A percentile compares a stretch with the other conserved stretches of the same genome.
Conservation (phyloP, 2,797 vertebrate genomes). For the Hephaestus fuliginosus region DNA sequence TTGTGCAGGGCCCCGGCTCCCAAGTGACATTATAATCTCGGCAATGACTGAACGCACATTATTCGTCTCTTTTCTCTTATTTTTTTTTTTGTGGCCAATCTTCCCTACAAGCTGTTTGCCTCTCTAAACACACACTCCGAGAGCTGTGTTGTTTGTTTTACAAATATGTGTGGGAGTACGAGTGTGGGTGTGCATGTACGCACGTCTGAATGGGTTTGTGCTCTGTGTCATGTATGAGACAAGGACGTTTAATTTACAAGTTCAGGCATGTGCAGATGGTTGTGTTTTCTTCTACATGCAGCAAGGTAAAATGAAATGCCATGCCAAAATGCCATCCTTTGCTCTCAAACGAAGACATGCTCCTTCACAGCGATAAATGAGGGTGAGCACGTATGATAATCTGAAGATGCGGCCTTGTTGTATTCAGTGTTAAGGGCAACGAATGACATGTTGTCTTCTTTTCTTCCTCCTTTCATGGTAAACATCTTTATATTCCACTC, state of each 20-base stretch:
- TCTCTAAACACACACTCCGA: constrained; percentile 53
- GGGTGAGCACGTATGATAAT: background rate
- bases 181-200: constrained; percentile 29
- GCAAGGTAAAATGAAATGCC: background rate
- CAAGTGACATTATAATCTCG: constrained; percentile 64
- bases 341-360: background rate
- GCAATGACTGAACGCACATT: constrained; percentile 53
- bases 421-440: background rate
- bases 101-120: constrained; percentile 59
- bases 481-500: constrained; percentile 41
- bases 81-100: constrained; percentile 33
- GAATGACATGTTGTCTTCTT: background rate
- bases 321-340: background rate
- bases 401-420: background rate
- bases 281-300: background rate
- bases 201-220: constrained; percentile 32
- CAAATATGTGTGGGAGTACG: constrained; percentile 40
- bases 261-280: background rate
- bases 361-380: background rate
- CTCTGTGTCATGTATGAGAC: constrained; percentile 18
- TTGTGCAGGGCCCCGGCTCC: constrained; percentile 53
- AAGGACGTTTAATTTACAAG: constrained; percentile 17
- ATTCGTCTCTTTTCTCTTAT: constrained; percentile 44
- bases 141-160: constrained; percentile 53
- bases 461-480: constrained; percentile 12